Base-by-base conservation (phyloP, 2,113 vertebrate species). In the Falco punctatus region DNA sequence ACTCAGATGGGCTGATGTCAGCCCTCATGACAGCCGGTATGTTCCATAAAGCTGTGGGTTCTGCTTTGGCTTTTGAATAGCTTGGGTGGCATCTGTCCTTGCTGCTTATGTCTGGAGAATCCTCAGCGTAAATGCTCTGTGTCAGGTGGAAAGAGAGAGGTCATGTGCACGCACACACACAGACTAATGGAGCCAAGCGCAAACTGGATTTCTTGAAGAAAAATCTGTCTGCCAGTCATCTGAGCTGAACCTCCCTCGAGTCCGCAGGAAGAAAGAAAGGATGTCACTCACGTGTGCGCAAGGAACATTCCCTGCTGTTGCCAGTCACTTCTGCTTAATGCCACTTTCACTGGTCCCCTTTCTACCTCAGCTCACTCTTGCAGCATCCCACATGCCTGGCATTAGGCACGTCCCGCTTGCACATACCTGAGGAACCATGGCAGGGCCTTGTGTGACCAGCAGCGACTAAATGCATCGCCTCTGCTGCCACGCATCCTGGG, bases 221-320 rank as follows among this genome's bases (percentile, higher is more conserved):
- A 16, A 49, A 28, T 46, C 44, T 21, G 18, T 51, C 57, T 73
- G 59, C 35, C 8, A 17, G 30, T 14, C 57, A 26, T 21, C 30
- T 48, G 65, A 28, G 21, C 28, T 86, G 90, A 82, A 17, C 49
- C 11, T 78, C 27, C 48, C 48, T 46, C 2, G 2, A 57, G 27
- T 6, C 24, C n/a, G 30, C 66, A 49, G 67, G 15, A 46, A 28
- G 84, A 40, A 48, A 35, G 65, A 2, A 15, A 15, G 32, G 44
- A 27, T 13, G 33, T 67, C 54, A 11, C 59, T 40, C 5, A 4
- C 1, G 1, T 21, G 38, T 19, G 18, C 1, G 1, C 12, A 32
- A 40, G 28, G 35, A 48, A 19, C 3, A 0, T 54, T 74, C 38
- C 66, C 49, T 10, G 7, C 55, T 74, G 44, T 26, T 51, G 58